These are phyloP conservation scores for Catocala nupta DNA, from an alignment of 2,888 invertebrate species.

Conservation along the genomic window DNA sequence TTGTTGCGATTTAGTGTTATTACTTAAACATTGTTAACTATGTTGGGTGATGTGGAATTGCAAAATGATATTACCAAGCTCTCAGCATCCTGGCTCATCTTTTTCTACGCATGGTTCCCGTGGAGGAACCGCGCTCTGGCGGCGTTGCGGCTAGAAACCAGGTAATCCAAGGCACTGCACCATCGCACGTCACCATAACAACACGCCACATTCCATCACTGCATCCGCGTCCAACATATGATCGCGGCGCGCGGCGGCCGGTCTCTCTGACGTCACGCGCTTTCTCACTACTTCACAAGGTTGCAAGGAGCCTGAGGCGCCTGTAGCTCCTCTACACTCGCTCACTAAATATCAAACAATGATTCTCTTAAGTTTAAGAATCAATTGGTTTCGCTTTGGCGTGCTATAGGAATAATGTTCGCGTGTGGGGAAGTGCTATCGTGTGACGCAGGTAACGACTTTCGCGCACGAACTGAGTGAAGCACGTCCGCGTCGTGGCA, in stretches of 20 bases:
- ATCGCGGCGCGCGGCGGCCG: constrained; percentile 72
- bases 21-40: neutral
- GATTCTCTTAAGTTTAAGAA: constrained; percentile 59
- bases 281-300: constrained; percentile 81
- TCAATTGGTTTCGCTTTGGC: constrained; percentile 67
- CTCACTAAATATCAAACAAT: constrained; percentile 59
- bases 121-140: constrained; percentile 76
- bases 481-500: constrained; percentile 86
- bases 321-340: constrained; percentile 51
- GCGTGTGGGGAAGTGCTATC: constrained; percentile 80
- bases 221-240: constrained; percentile 87
- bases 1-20: neutral
- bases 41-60: constrained; percentile 48
- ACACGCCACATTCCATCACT: constrained; percentile 86
- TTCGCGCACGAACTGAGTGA: constrained; percentile 87
- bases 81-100: constrained; percentile 91
- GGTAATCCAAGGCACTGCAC: constrained; percentile 75
- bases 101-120: constrained; percentile 89
- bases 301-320: constrained; percentile 59
- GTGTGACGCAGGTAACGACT: constrained; percentile 85
- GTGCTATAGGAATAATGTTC: constrained; percentile 66
- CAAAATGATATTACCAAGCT: constrained; percentile 89
- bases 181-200: constrained; percentile 83
- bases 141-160: constrained; percentile 71
- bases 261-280: constrained; percentile 84